Conservation (phyloP, 1,140 invertebrate species). For the Heliconius eleuchia region DNA sequence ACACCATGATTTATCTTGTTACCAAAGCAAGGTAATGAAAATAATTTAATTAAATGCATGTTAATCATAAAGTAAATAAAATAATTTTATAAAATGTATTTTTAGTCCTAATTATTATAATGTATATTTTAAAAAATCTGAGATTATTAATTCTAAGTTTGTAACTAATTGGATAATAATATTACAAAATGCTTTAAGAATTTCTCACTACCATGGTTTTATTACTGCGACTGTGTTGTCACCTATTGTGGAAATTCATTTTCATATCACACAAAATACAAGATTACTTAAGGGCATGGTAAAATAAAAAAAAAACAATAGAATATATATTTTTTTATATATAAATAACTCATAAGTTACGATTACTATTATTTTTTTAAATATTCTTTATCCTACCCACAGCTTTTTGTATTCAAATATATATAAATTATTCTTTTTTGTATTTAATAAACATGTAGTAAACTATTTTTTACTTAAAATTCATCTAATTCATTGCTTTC, state of each 20-base stretch:
- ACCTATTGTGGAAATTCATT: not conserved
- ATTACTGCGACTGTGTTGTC: not conserved
- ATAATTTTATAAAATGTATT: no score
- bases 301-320: not conserved
- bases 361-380: not conserved
- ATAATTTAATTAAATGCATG: no score
- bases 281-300: not conserved
- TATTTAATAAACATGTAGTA: not conserved
- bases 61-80: no score
- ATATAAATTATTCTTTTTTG: not conserved
- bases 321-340: not conserved
- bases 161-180: not conserved
- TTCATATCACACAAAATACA: not conserved
- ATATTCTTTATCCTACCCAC: not conserved
- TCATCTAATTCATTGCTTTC: slow-evolving; percentile 30
- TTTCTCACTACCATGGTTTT: not conserved
- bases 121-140: no score
- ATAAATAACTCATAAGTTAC: not conserved
- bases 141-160: not conserved
- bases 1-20: no score
- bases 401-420: not conserved
- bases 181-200: not conserved
- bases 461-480: not conserved
- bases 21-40: no score
- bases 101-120: no score